A percentile compares a stretch with the other conserved stretches of the same genome.
These are phyloP conservation scores for Leptinotarsa juncta DNA, from an alignment of 2,888 invertebrate genomes.

Conservation along the genomic window DNA sequence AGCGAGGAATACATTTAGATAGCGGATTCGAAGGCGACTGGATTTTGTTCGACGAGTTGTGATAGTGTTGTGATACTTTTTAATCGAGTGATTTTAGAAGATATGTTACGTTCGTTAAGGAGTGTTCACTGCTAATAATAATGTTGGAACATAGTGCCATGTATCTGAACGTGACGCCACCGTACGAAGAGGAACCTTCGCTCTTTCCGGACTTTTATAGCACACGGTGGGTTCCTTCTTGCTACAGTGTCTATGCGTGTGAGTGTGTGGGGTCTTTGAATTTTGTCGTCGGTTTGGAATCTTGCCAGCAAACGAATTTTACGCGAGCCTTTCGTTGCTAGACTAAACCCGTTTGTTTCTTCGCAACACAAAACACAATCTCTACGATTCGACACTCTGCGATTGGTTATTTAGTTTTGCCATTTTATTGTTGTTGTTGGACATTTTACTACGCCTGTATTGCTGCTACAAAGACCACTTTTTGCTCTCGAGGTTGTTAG, in stretches of 20 bases:
- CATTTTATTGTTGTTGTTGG: constrained; percentile 35
- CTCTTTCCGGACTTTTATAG: constrained; percentile 65
- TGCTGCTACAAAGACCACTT: constrained; percentile 10
- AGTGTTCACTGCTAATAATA: constrained; percentile 37
- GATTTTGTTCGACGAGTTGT: constrained; percentile 31
- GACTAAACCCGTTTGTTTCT: constrained; percentile 46
- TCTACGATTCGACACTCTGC: constrained; percentile 43
- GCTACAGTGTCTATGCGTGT: constrained; percentile 20
- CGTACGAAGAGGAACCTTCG: constrained; percentile 61
- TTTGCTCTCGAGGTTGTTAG: constrained; percentile 16
- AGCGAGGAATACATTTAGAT: background rate
- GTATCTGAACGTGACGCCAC: constrained; percentile 63
- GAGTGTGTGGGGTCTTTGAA: constrained; percentile 42
- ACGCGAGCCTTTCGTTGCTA: constrained; percentile 46
- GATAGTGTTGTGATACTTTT: constrained; percentile 36
- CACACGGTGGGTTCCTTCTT: constrained; percentile 59
- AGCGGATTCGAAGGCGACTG: constrained; percentile 11
- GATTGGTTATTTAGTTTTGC: constrained; percentile 36
- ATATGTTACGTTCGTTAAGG: constrained; percentile 27
- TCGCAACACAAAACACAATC: constrained; percentile 46
- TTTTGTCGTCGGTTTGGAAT: constrained; percentile 39
- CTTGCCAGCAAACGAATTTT: constrained; percentile 45
- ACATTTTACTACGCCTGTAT: constrained; percentile 3
- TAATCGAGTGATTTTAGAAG: constrained; percentile 38
- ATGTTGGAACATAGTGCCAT: constrained; percentile 64